Percentiles rank a stretch among this genome's conserved stretches.
These are phyloP conservation scores for Galeopterus variegatus DNA, from an alignment of 2,113 vertebrate genomes.

Conservation along the genomic window DNA sequence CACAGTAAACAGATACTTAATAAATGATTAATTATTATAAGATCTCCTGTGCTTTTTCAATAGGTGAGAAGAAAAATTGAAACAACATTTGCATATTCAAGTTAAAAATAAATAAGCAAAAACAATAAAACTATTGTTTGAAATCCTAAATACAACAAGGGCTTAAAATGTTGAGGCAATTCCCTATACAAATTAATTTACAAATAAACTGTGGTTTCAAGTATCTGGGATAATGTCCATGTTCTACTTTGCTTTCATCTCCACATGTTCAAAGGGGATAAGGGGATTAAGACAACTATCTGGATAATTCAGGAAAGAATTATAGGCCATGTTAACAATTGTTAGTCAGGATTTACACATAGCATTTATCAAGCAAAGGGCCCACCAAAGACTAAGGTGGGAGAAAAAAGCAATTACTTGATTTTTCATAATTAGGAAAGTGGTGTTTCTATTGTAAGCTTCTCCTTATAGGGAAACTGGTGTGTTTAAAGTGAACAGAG, in stretches of 20 bases:
- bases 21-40: slow-evolving; percentile 56
- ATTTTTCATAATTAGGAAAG: slow-evolving; percentile 54
- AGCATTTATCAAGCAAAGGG: slow-evolving; percentile 14
- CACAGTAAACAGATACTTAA: slow-evolving; percentile 42
- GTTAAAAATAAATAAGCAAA: slow-evolving; percentile 68
- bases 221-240: slow-evolving; percentile 47
- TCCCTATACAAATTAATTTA: slow-evolving; percentile 53
- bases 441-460: not conserved
- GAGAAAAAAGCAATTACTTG: slow-evolving; percentile 48
- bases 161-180: slow-evolving; percentile 59
- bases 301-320: slow-evolving; percentile 67
- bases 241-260: slow-evolving; percentile 33
- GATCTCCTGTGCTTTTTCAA: not conserved
- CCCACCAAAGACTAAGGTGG: not conserved
- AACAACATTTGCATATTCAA: slow-evolving; percentile 52
- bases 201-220: slow-evolving; percentile 53
- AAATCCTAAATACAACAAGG: slow-evolving; percentile 54
- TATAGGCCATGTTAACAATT: slow-evolving; percentile 54
- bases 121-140: slow-evolving; percentile 66
- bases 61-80: slow-evolving; percentile 44
- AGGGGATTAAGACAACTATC: slow-evolving; percentile 64
- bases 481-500: not conserved
- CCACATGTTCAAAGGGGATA: not conserved
- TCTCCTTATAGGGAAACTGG: not conserved
- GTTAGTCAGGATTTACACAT: slow-evolving; percentile 51